Evolutionary conservation across 2,888 invertebrate species (phyloP), one percentile per base, ranked within the genome.

Genomic region (Cheilosia urbana): DNA sequence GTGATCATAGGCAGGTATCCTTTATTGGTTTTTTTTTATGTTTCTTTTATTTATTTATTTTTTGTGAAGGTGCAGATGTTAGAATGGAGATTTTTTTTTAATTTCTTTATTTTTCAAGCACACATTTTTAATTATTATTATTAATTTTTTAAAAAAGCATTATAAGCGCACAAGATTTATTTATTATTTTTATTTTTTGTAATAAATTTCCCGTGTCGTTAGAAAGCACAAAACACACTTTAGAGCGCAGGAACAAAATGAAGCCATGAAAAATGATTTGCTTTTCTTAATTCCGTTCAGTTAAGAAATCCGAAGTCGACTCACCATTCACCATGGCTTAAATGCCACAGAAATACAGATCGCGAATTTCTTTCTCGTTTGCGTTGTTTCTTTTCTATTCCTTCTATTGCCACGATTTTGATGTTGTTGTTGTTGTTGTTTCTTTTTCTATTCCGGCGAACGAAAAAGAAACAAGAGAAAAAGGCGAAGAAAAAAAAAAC

Each of bases 311-410:
- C 85, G 85, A 85, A 85, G 71, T 85, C 85, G 85, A 90, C 91
- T 92, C 90, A 91, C 91, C 91, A 89, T 90, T 91, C 89, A 90
- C 90, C 91, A 90, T 91, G 90, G 91, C 91, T 90, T 88, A 89
- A 91, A 90, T 90, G 92, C 90, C 91, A 91, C 91, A 91, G 85
- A 85, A 81, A 58, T 81, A 81, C 85, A 72, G 76, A 62, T 85
- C 81, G 85, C 85, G 85, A 85, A 85, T 85, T 85, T 85, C 85
- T 85, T 85, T 85, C 84, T 71, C 76, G 84, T 66, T 85, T 72
- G 49, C 81, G 85, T 68, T 85, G 85, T 77, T 81, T 77, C 80
- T 85, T 81, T 81, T 85, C 85, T 85, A 81, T 80, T 85, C 69
- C 71, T 79, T 85, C 84, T 85, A 85, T 85, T 85, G 81, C 85